Evolutionary conservation across 1,140 invertebrate genomes (phyloP), one percentile per base, ranked within the genome.

Genomic region (Meloidogyne hapla): DNA sequence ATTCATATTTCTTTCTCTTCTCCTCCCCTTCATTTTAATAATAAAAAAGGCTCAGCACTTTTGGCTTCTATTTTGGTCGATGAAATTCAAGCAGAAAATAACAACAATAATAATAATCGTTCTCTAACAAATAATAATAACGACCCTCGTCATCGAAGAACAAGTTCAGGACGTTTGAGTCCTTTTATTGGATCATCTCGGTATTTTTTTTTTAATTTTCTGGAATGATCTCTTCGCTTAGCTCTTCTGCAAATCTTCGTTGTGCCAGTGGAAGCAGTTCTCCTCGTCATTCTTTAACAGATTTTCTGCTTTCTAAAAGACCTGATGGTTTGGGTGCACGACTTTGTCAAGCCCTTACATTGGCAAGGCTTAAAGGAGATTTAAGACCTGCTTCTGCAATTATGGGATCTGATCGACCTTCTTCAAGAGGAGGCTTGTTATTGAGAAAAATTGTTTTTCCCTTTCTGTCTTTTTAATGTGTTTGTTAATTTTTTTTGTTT

Each of bases 301-400:
- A 56, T 56, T 56, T 56, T 56, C n/a, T 56, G n/a, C 18, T 56
- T n/a, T 56, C 48, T 9, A 56, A 56, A 56, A 56, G 48, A 56
- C 48, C 48, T 56, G 48, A 56, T 56, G n/a, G 48, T 56, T 21
- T 56, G 48, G 48, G 48, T 56, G 48, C 48, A n/a, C n/a, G n/a
- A 56, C 8, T 56, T 5, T 56, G 18, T 21, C 48, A 56, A 56
- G 48, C 48, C 5, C 48, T 56, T 56, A 56, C 48, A n/a, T n/a
- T 56, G 6, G 48, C 48, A 56, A 56, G n/a, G n/a, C 48, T 56
- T 56, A 56, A 56, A 56, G 48, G 48, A 8, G 48, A 56, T n/a
- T 56, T 56, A n/a, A 18, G 48, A 13, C 48, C 48, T n/a, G 4
- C n/a, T 56, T n/a, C 1, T n/a, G 2, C 45, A 48, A 18, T 48